Conservation (phyloP, 1,140 invertebrate species). For the Colletes gigas region DNA sequence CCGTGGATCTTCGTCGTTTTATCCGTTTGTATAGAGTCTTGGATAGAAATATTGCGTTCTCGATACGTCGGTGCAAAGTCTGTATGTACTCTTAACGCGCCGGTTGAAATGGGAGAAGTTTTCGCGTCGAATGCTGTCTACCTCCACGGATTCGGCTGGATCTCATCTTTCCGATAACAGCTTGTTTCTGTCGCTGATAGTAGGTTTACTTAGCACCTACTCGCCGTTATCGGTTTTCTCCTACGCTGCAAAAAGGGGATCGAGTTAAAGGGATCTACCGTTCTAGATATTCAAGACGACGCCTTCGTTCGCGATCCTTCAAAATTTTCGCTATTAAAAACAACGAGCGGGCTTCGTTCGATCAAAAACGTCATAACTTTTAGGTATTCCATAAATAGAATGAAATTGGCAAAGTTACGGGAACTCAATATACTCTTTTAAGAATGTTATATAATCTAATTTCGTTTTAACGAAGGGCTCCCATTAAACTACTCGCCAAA, state of each 20-base stretch:
- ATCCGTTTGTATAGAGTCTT: not conserved
- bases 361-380: too few relatives aligned
- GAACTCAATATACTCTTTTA: too few relatives aligned
- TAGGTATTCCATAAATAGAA: too few relatives aligned
- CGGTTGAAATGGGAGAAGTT: not conserved
- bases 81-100: conserved; percentile 31
- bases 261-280: not conserved
- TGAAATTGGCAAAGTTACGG: too few relatives aligned
- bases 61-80: conserved; percentile 13
- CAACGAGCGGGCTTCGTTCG: too few relatives aligned
- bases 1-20: conserved; percentile 10
- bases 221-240: too few relatives aligned
- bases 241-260: not conserved
- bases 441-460: too few relatives aligned
- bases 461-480: too few relatives aligned
- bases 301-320: too few relatives aligned
- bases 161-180: not conserved
- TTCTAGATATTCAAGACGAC: too few relatives aligned
- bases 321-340: too few relatives aligned
- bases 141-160: not conserved
- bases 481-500: too few relatives aligned
- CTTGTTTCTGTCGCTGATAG: not conserved
- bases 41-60: conserved; percentile 30
- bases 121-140: not conserved
- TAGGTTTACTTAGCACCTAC: not conserved